Evolutionary conservation across 2,113 vertebrate species (phyloP), one percentile per base, ranked within the genome.

Genomic region (Pungitius pungitius): DNA sequence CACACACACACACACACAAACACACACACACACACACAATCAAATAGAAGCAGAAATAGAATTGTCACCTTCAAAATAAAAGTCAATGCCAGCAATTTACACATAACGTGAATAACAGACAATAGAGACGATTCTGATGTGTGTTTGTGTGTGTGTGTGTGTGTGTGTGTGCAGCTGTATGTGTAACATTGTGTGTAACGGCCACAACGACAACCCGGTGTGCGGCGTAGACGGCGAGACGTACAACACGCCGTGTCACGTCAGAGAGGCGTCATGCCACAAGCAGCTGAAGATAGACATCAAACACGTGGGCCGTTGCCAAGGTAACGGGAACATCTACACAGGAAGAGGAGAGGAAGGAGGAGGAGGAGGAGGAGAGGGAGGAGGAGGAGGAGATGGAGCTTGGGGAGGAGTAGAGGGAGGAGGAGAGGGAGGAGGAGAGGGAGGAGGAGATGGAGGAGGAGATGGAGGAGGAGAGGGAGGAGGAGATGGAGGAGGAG

Each of bases 131-230:
- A 18, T 17, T 40, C 22, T 43, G 33, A 17, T 57, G 35, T 62
- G 18, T 56, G 24, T 67, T 40, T 62, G 10, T 35, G 37, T 73
- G 30, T 72, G 27, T 35, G 60, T 69, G 2, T 39, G 4, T 69
- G 24, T 61, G 4, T 57, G 20, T 78, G 66, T 69, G 13, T 67
- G 0, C 90, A 99, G 97, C 85, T 99, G 97, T 92, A 97, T 98
- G n/a, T 99, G 97, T 90, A 99, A 99, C 89, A 99, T 99, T 81
- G 97, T 97, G 90, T 99, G 97, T 91, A 99, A 95, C 52, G 97
- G 97, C 40, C 97, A 97, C 93, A 99, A 97, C 76, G 97, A 98
- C 85, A 99, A 99, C 90, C 96, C 96, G 3, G 96, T 99, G 49
- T 99, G 97, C 79, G 97, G 97, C 87, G 94, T 94, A 61, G 94